Evolutionary conservation across 2,113 vertebrate genomes (phyloP), one percentile per base, ranked within the genome.

Genomic region (Melanocharis versteri): DNA sequence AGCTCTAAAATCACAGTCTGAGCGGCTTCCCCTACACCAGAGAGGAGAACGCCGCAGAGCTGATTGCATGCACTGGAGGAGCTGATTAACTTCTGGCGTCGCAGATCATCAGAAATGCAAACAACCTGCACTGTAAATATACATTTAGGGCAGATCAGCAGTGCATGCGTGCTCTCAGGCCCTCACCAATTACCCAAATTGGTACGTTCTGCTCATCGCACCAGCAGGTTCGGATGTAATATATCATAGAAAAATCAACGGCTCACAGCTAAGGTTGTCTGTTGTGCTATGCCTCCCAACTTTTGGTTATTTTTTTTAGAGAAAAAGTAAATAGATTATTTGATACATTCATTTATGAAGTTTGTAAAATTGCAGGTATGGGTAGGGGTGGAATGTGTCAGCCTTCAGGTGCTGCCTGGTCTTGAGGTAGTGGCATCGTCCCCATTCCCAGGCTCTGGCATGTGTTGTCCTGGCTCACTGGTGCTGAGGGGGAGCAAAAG

Each of bases 21-120:
- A 61, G 76, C 0, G 2, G 57, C 62, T 80, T 88, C 66, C 68
- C 91, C 86, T 76, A 53, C 57, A 64, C 20, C 66, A 72, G 70
- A 90, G 86, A 11, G 4, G 70, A 7, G 48, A 54, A 24, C 0
- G 28, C 79, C 1, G 11, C 14, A 6, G 70, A 91, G 90, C 64
- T 95, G 95, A 93, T 94, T 96, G 83, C 37, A 0, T 20, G 87
- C 53, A 2, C 70, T 37, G 13, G 87, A 94, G 83, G 90, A 85
- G 84, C 82, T 95, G 94, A 95, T 97, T 91, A 78, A 83, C 82
- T 93, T 57, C 62, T 47, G 24, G 72, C 2, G 2, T 35, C 1
- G 22, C 70, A 60, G 40, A 87, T 94, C 91, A 94, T 91, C 96
- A 95, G 93, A 68, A 92, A 95, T 95, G 94, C 92, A 96, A 96